phyloP scores from a whole-genome alignment of 2,797 vertebrate genomes.

The Chelon auratus region DNA sequence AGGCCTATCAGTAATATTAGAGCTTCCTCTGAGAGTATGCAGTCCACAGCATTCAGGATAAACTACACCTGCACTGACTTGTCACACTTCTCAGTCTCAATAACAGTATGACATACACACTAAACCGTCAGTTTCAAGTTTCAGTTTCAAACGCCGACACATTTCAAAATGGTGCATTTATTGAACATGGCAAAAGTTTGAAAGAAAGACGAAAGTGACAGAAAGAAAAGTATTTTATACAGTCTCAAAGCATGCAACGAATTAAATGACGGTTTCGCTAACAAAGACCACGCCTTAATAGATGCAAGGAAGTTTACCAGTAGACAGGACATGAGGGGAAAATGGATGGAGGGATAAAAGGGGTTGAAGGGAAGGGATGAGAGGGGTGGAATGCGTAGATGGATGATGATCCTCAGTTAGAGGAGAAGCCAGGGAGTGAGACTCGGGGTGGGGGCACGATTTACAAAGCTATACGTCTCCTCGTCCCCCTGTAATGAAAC shows the following conservation, averaged over 20 bases:
- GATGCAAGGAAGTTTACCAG: no score
- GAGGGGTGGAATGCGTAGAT: no score
- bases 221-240: not conserved
- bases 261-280: not conserved
- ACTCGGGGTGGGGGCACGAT: no score
- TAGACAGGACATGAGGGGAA: no score
- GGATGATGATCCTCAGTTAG: no score
- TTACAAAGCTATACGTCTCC: no score
- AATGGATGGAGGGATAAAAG: no score
- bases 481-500: no score
- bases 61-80: not conserved
- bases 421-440: no score
- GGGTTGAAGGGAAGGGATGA: no score
- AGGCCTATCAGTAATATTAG: constrained; percentile 28
- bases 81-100: not conserved
- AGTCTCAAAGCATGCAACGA: not conserved
- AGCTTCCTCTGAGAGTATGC: constrained; percentile 12
- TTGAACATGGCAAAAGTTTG: not conserved
- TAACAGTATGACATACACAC: not conserved
- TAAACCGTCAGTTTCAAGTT: not conserved
- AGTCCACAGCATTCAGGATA: not conserved
- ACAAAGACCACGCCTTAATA: no score
- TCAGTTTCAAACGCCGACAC: not conserved
- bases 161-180: not conserved
- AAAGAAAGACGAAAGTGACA: not conserved